phyloP scores from a whole-genome alignment of 2,888 invertebrate genomes.

The Hydriomena furcata region DNA sequence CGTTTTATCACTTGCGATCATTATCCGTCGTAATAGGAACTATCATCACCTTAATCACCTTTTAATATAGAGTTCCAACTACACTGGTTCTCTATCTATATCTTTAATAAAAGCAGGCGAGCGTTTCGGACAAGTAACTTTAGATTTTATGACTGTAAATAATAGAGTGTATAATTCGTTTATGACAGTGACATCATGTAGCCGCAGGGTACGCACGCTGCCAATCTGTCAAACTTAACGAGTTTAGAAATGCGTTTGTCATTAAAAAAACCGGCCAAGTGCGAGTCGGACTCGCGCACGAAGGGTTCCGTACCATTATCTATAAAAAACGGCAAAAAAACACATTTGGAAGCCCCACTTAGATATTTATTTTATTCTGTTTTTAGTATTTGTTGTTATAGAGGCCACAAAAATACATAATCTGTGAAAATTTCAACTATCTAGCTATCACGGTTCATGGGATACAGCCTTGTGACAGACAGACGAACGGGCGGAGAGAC shows the following conservation, averaged over 20 bases:
- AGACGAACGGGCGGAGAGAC: no score
- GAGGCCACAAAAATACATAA: no score
- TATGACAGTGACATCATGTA: constrained; percentile 30
- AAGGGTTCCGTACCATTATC: no score
- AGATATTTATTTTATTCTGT: no score
- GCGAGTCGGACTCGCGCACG: no score
- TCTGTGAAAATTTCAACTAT: no score
- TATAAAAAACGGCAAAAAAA: no score
- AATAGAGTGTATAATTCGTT: background rate
- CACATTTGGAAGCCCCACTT: no score
- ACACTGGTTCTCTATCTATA: constrained; percentile 14
- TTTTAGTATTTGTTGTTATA: no score
- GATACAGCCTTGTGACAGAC: no score
- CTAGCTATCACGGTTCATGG: no score
- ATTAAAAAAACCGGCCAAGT: no score
- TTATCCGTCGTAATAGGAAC: constrained; percentile 35
- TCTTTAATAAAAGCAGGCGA: constrained; percentile 4
- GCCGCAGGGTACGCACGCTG: constrained; percentile 44
- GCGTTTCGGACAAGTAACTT: constrained; percentile 1
- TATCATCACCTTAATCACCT: constrained; percentile 8
- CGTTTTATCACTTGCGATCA: constrained; percentile 46
- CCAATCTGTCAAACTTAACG: constrained; percentile 52
- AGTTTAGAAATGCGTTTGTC: constrained; percentile 39
- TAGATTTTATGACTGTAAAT: background rate
- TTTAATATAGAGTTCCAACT: constrained; percentile 27